phyloP scores from a whole-genome alignment of 2,797 vertebrate genomes.

The Gymnopithys bicolor region DNA sequence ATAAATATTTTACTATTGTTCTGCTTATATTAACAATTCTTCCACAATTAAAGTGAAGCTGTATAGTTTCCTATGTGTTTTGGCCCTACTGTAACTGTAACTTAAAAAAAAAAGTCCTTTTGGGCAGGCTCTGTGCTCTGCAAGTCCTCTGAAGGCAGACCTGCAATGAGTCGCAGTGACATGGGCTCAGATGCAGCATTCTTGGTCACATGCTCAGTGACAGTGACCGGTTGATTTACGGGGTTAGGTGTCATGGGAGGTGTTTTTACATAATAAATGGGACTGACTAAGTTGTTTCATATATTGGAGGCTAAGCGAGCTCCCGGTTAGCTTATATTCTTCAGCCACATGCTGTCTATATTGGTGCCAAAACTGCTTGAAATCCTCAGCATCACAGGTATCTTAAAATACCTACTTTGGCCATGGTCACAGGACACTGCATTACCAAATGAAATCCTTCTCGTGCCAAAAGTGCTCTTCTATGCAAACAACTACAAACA shows the following conservation, averaged over 20 bases:
- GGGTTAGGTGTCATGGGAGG: fast-evolving
- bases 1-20: conserved; percentile 66
- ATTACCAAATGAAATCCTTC: background rate
- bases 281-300: background rate
- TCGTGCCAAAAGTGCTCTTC: background rate
- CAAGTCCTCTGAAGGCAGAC: background rate
- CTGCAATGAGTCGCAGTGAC: fast-evolving
- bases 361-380: background rate
- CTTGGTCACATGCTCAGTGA: background rate
- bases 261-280: background rate
- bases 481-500: background rate
- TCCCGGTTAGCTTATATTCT: background rate
- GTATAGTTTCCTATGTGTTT: background rate
- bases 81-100: background rate
- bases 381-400: background rate
- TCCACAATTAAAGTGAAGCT: conserved; percentile 56
- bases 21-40: conserved; percentile 64
- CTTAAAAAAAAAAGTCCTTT: background rate
- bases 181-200: background rate
- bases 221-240: background rate
- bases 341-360: background rate
- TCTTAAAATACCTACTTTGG: background rate
- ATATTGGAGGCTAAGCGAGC: background rate
- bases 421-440: background rate
- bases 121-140: background rate